Conservation (phyloP, 2,888 invertebrate genomes). For the Tuta absoluta region DNA sequence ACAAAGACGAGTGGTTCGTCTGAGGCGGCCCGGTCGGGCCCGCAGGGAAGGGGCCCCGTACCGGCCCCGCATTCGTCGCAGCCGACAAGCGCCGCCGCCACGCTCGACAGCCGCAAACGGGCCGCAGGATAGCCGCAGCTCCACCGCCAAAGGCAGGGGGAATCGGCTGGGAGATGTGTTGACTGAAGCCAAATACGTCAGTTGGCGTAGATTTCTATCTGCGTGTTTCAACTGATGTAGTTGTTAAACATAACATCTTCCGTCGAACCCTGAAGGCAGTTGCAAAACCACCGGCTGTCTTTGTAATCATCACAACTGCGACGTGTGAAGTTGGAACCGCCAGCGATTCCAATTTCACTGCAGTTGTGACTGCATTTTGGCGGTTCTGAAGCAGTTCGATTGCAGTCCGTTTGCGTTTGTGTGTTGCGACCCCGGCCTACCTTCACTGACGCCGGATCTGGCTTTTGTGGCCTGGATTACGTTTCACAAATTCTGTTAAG, state of each 20-base stretch:
- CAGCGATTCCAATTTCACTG: neutral
- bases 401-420: conserved; percentile 1
- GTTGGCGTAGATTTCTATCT: neutral
- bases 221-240: neutral
- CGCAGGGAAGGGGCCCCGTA: conserved; percentile 44
- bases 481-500: conserved; percentile 5
- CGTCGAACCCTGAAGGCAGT: neutral
- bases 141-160: neutral
- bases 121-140: neutral
- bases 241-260: neutral
- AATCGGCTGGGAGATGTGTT: neutral
- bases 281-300: conserved; percentile 9
- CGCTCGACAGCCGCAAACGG: neutral
- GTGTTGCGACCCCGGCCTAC: conserved; percentile 1
- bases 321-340: neutral
- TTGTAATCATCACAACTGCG: neutral
- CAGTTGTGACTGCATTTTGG: conserved; percentile 13
- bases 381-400: neutral
- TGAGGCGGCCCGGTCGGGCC: conserved; percentile 71
- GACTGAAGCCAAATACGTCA: neutral
- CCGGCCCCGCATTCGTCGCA: conserved; percentile 23
- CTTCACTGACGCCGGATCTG: conserved; percentile 12
- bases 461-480: conserved; percentile 4
- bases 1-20: conserved; percentile 97
- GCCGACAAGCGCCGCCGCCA: conserved; percentile 19